These are phyloP conservation scores for Drosophila cardini DNA, from an alignment of 1,140 invertebrate genomes.

Conservation along the genomic window DNA sequence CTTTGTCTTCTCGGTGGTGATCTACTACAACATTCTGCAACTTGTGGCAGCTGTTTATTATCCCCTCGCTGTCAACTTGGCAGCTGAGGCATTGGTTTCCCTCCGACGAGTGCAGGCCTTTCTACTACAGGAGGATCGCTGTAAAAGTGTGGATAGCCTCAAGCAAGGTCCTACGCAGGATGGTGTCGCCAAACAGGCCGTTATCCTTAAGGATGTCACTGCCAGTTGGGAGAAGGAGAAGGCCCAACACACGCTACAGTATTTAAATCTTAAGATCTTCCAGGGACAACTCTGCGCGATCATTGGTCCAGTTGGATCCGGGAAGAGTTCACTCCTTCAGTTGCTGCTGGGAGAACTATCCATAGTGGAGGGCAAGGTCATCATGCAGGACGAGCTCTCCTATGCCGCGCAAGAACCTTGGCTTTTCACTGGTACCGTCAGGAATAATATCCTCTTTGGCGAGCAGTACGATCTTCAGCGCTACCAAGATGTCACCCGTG, in stretches of 20 bases:
- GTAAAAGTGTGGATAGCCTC: conserved; percentile 50
- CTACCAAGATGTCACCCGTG: conserved; percentile 89
- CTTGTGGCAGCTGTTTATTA: conserved; percentile 88
- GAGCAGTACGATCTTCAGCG: conserved; percentile 87
- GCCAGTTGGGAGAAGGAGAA: conserved; percentile 87
- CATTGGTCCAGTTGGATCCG: conserved; percentile 91
- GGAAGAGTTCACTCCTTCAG: conserved; percentile 92
- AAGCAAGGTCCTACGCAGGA: conserved; percentile 38
- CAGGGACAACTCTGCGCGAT: conserved; percentile 89
- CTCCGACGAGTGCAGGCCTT: conserved; percentile 88
- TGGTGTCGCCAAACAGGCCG: conserved; percentile 51
- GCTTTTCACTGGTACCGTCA: conserved; percentile 89
- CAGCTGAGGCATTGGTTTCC: conserved; percentile 89
- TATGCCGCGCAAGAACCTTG: conserved; percentile 92
- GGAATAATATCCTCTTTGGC: conserved; percentile 94
- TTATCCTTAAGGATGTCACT: conserved; percentile 85
- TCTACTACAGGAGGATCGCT: conserved; percentile 87
- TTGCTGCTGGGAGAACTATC: conserved; percentile 90
- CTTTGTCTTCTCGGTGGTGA: conserved; percentile 89
- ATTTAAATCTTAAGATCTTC: conserved; percentile 87
- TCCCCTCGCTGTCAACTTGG: conserved; percentile 89
- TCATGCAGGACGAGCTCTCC: conserved; percentile 88
- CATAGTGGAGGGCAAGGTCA: conserved; percentile 87
- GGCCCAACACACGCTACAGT: conserved; percentile 85
- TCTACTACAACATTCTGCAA: conserved; percentile 89